Conservation (phyloP, 1,140 invertebrate species). For the Drosophila rufa region DNA sequence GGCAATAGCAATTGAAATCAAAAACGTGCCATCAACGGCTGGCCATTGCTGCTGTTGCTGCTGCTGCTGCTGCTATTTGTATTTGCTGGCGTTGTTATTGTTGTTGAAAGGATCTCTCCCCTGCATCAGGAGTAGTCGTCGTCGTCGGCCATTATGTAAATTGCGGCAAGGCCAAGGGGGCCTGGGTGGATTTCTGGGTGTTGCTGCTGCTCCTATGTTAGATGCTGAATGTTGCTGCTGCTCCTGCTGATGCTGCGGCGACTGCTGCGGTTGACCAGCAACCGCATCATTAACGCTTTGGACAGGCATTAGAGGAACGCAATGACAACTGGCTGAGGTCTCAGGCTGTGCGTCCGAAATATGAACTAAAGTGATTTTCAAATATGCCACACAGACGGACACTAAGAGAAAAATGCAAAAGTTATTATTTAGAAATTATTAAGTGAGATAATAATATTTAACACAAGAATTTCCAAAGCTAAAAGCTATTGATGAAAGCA, state of each 20-base stretch:
- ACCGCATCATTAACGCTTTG: slow-evolving; percentile 77
- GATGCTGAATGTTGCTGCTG: slow-evolving; percentile 12
- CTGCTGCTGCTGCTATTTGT: slow-evolving; percentile 27
- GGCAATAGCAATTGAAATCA: slow-evolving; percentile 71
- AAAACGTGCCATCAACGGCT: slow-evolving; percentile 74
- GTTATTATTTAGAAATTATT: too few relatives aligned
- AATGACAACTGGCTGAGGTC: slow-evolving; percentile 79
- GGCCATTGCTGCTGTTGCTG: slow-evolving; percentile 28
- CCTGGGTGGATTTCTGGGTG: slow-evolving; percentile 6
- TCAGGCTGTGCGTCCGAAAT: slow-evolving; percentile 62
- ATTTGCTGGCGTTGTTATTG: slow-evolving; percentile 31
- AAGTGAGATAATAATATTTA: background rate
- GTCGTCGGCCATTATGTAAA: slow-evolving; percentile 48
- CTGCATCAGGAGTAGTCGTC: slow-evolving; percentile 40
- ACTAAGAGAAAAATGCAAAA: background rate
- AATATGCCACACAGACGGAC: slow-evolving; percentile 57
- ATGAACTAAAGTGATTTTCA: slow-evolving; percentile 81
- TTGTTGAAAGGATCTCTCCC: slow-evolving; percentile 44
- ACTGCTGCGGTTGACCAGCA: slow-evolving; percentile 56
- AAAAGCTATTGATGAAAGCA: background rate
- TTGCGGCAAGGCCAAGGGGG: slow-evolving; percentile 65
- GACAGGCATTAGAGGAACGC: slow-evolving; percentile 62
- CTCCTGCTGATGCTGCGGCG: slow-evolving; percentile 30
- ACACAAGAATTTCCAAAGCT: too few relatives aligned
- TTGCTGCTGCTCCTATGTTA: background rate